Evolutionary conservation across 2,113 vertebrate genomes (phyloP), one percentile per base, ranked within the genome.

Genomic region (Salvelinus sp.): DNA sequence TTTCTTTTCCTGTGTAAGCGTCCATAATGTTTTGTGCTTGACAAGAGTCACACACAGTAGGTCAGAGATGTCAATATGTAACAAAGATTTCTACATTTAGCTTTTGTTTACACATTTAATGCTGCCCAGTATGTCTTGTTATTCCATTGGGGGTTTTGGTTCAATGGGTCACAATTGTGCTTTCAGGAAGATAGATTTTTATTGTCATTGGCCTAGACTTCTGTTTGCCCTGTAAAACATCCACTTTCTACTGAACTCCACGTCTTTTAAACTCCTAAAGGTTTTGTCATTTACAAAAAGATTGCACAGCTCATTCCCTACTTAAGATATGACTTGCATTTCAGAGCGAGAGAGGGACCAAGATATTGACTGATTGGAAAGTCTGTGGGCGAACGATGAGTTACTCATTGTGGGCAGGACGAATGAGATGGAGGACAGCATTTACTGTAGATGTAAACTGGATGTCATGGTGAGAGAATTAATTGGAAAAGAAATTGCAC

Each of bases 401-500:
- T 76, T 76, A 79, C 76, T 81, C 75, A 79, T 89, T 90, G 89
- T 90, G 87, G 88, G 83, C 82, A 72, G 86, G 86, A 85, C 63
- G 78, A 13, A 62, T 47, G 69, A 57, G 69, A 77, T 71, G 44
- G 58, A 71, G 69, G 33, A 65, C 60, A 22, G 12, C 27, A 22
- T 72, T 60, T 65, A n/a, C 38, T 14, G 68, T 70, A 27, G 30
- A 38, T 38, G 38, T 60, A 20, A 60, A 63, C 79, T 87, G 82
- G 82, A 81, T 82, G 76, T 85, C 20, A 13, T 28, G 71, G 71
- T 79, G 78, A 80, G 79, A 76, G 73, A 27, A 87, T 87, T 85
- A 71, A 69, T 69, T 30, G 75, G 83, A 87, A 79, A 79, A 48
- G 18, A 75, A 30, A 71, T 64, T 63, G 74, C 72, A 75, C 20